Percentiles rank a stretch among this genome's conserved stretches.
Evolutionary conservation across 2,888 invertebrate species (phyloP).

Genomic region (Ormia ochracea): DNA sequence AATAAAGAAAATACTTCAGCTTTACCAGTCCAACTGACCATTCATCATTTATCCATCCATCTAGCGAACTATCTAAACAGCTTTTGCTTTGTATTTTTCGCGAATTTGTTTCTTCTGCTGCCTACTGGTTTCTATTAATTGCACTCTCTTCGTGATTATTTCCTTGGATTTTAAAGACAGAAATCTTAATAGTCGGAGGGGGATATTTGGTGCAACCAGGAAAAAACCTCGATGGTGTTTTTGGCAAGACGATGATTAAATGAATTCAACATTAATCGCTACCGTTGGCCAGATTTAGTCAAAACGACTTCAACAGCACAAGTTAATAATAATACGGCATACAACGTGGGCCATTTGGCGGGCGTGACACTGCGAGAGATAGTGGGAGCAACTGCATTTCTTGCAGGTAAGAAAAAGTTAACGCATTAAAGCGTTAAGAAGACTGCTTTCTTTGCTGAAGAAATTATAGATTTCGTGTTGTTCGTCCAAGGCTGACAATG

Average conservation of each 20-base stretch:
- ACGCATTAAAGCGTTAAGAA: not conserved
- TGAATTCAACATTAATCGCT: slow-evolving; percentile 73
- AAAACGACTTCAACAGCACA: slow-evolving; percentile 34
- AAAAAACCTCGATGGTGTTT: slow-evolving; percentile 2
- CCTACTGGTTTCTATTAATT: slow-evolving; percentile 5
- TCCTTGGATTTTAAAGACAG: not conserved
- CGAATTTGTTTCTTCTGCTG: not conserved
- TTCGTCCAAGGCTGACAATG: slow-evolving; percentile 11
- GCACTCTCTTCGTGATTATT: not conserved
- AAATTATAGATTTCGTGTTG: not conserved
- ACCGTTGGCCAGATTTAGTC: slow-evolving; percentile 69
- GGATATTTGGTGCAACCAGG: not conserved
- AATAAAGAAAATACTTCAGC: not conserved
- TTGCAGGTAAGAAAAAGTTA: not conserved
- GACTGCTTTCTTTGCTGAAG: not conserved
- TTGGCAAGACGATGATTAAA: slow-evolving; percentile 61
- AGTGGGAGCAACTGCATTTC: not conserved
- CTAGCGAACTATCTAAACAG: too few relatives aligned
- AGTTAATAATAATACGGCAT: not conserved
- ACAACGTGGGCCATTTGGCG: not conserved
- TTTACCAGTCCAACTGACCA: not conserved
- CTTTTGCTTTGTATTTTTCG: too few relatives aligned
- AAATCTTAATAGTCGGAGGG: not conserved
- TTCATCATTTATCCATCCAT: not conserved
- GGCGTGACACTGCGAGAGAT: not conserved